Base-by-base conservation (phyloP, 1,140 invertebrate species). In the Bemisia tabaci region DNA sequence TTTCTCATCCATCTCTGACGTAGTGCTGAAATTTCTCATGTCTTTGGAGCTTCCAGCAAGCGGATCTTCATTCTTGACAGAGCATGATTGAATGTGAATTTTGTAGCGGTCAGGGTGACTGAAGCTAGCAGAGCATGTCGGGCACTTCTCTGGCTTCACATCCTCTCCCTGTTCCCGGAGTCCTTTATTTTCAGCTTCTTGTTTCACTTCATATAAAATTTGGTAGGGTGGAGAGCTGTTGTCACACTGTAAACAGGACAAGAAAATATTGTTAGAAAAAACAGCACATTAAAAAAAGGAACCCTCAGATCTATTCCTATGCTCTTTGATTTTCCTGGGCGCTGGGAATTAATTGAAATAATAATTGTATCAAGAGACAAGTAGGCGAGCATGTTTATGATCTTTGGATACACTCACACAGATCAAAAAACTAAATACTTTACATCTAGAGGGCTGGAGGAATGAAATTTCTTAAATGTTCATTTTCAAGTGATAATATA, bases 41-140 rank as follows among this genome's bases (percentile, higher is more conserved):
- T 59, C 33, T 67, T 63, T 67, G 59, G 60, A 67, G 59, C 26
- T 60, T 67, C 65, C 65, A 63, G 48, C 62, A 62, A 1, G 61
- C 61, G 33, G 59, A 62, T 63, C 62, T 62, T 21, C 60, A 39
- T 60, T 67, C 33, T 48, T 48, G 5, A 48, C 5, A 48, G 33
- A 5, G 17, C 33, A 48, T 9, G 5, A 9, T 48, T 48, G 33
- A 48, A 48, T 48, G 33, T 48, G 33, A 48, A 48, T 48, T 17
- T 48, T 48, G 17, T 9, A 48, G 5, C 33, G 33, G 17, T 48
- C 33, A 9, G 33, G 33, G 17, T 48, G 33, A 17, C 33, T 48
- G 33, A 48, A 48, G 17, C 33, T 48, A 17, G 17, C 17, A 17
- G 33, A 48, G 33, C 33, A 48, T 9, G 17, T 48, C 33, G 33